phyloP scores from a whole-genome alignment of 2,888 invertebrate species.

The Tetramorium bicarinatum region DNA sequence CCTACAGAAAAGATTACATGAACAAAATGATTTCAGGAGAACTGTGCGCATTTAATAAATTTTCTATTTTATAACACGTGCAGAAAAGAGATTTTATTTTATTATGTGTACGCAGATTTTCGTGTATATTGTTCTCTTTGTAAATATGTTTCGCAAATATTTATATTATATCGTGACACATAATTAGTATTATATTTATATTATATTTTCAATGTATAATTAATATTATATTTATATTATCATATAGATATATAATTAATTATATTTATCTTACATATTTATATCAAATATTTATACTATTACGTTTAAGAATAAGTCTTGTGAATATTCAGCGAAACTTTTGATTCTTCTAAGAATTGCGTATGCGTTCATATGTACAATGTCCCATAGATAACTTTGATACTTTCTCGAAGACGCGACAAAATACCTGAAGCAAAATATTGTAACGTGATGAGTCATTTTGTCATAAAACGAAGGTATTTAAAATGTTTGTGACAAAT shows the following conservation, averaged over 20 bases:
- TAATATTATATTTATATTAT: constrained; percentile 16
- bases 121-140: constrained; percentile 24
- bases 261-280: constrained; percentile 10
- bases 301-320: constrained; percentile 9
- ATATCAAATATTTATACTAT: constrained; percentile 25
- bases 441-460: background rate
- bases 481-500: background rate
- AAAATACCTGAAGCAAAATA: background rate
- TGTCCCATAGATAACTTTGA: background rate
- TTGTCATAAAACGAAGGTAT: background rate
- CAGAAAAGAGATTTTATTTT: background rate
- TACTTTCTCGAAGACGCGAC: background rate
- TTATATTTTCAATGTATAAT: constrained; percentile 4
- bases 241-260: constrained; percentile 9
- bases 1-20: background rate
- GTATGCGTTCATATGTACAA: background rate
- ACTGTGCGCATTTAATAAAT: background rate
- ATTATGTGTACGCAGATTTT: constrained; percentile 15
- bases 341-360: background rate
- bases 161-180: constrained; percentile 1
- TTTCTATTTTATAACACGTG: background rate
- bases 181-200: background rate
- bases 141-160: constrained; percentile 30
- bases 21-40: background rate
- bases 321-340: constrained; percentile 21